Evolutionary conservation across 64 coral and sea anemone genomes (phyloP).

Genomic region (Dendronephthya gigantea): DNA sequence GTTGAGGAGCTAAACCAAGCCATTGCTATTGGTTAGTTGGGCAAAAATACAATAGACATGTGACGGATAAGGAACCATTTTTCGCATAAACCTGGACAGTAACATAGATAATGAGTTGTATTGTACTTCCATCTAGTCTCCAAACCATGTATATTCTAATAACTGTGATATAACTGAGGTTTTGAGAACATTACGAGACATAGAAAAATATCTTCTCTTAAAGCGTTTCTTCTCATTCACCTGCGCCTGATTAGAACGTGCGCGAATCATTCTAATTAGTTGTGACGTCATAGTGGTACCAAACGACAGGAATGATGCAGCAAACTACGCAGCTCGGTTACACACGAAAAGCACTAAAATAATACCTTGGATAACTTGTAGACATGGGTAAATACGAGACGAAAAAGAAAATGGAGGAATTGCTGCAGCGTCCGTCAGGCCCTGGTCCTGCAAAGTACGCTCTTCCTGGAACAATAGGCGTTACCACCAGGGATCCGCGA

Average conservation of each 20-base stretch:
- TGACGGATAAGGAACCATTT: too few species aligned
- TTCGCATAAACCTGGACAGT: too few species aligned
- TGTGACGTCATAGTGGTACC: neutral
- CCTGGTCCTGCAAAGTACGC: constrained; percentile 1
- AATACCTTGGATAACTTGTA: neutral
- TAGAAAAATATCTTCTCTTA: too few species aligned
- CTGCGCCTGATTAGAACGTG: neutral
- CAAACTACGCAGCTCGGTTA: neutral
- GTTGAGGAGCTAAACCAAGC: too few species aligned
- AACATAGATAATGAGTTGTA: too few species aligned
- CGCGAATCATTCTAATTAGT: neutral
- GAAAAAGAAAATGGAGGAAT: constrained; percentile 14
- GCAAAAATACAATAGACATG: too few species aligned
- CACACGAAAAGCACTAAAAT: neutral
- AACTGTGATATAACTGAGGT: too few species aligned
- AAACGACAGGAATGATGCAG: neutral
- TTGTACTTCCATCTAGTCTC: too few species aligned
- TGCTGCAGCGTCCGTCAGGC: neutral
- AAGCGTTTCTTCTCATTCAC: neutral
- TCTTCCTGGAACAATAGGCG: neutral
- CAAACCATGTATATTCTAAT: too few species aligned
- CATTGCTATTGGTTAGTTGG: too few species aligned
- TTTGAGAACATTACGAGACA: too few species aligned
- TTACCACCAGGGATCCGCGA: neutral
- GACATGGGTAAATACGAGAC: neutral